Evolutionary conservation across 2,113 vertebrate genomes (phyloP), one percentile per base, ranked within the genome.

Genomic region (Tetrao urogallus): DNA sequence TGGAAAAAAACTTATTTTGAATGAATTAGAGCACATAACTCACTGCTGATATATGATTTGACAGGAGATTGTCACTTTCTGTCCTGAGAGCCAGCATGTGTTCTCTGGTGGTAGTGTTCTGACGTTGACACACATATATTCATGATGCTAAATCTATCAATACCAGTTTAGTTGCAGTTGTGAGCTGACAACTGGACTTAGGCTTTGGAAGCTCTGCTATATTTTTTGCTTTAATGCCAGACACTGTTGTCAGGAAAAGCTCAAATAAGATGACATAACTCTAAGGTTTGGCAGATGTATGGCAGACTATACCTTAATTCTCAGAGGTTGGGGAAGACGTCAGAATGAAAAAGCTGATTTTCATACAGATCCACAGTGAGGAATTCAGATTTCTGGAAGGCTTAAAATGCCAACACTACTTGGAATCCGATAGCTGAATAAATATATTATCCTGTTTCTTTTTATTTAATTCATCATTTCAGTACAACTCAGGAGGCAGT

Each of bases 51-150:
- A 4, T 45, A 76, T 9, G 17, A 69, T 76, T 82, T 80, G 5
- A 38, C 6, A 47, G 5, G 64, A n/a, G 78, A 56, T 45, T 72
- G 13, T 34, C 11, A 32, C 10, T 10, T 56, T 6, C 34, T 8
- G 22, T 6, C 11, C 34, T 45, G 4, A 5, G 30, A 43, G 4
- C 18, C 64, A 65, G 8, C 34, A 5, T 38, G 75, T 21, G 5
- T 60, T 74, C 34, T 64, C 48, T 30, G 38, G 47, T 64, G 13
- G 40, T 38, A 12, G 4, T 24, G 9, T 18, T 64, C 27, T 13
- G 0, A 2, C n/a, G 9, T 36, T 80, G 34, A 1, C 4, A 10
- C 2, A 15, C 24, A 34, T 2, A 22, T 57, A 19, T 47, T 28
- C 32, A 20, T 54, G 22, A 30, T 32, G 9, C 20, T 58, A 16